Evolutionary conservation across 2,797 vertebrate genomes (phyloP).

Genomic region (Bradypodion ventrale): DNA sequence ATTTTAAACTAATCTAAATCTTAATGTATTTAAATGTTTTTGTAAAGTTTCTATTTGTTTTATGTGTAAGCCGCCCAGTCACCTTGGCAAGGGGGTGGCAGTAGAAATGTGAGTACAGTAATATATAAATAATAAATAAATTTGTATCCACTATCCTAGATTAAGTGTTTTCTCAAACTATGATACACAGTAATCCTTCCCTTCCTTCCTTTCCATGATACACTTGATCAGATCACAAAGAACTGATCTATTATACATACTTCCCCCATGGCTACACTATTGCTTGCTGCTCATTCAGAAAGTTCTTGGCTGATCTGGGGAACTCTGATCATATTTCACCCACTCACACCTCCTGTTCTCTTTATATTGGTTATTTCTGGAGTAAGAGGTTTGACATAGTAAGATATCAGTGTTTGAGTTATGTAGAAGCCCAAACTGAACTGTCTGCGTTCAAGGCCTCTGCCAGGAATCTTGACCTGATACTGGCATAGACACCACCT

Average conservation of each 20-base stretch:
- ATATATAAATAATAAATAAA: no score
- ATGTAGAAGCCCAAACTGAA: slow-evolving; percentile 8
- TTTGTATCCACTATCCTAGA: neutral
- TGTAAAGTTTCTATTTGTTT: no score
- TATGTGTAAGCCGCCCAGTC: no score
- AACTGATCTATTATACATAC: neutral
- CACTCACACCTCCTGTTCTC: neutral
- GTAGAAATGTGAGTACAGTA: no score
- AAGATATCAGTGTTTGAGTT: neutral
- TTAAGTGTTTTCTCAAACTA: neutral
- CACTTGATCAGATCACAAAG: neutral
- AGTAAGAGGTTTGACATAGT: neutral
- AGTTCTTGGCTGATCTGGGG: neutral
- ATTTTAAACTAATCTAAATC: no score
- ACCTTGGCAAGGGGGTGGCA: no score
- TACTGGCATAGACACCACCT: slow-evolving; percentile 29
- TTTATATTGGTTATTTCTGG: neutral
- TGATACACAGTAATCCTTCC: neutral
- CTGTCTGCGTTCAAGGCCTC: slow-evolving; percentile 23
- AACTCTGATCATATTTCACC: slow-evolving; percentile 1
- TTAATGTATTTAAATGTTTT: no score
- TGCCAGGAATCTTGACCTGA: slow-evolving; percentile 21
- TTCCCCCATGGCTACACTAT: neutral
- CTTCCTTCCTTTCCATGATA: neutral
- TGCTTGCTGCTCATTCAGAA: neutral